Evolutionary conservation across 2,797 vertebrate genomes (phyloP).

Genomic region (Diglossa cyanea): DNA sequence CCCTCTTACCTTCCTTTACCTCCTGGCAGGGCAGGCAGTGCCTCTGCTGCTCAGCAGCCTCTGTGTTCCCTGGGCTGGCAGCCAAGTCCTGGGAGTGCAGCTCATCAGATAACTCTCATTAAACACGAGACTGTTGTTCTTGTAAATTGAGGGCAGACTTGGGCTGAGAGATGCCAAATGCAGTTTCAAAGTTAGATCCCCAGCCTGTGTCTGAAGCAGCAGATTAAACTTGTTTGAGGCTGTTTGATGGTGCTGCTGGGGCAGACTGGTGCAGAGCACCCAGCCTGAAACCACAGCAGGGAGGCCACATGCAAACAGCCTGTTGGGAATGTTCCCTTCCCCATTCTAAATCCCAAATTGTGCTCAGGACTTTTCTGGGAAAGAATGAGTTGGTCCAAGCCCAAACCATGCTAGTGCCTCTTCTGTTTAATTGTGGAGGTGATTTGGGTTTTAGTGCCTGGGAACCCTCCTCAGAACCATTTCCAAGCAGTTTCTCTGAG

Average conservation of each 20-base stretch:
- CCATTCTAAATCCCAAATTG: not conserved
- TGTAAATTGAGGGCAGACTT: slow-evolving; percentile 60
- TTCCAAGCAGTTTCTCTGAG: slow-evolving; percentile 9
- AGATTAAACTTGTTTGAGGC: not conserved
- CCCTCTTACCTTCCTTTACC: not conserved
- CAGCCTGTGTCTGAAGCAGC: not conserved
- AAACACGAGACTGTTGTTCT: slow-evolving; percentile 45
- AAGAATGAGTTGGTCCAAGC: slow-evolving; percentile 23
- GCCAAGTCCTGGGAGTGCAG: not conserved
- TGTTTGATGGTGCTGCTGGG: slow-evolving; percentile 7
- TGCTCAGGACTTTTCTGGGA: slow-evolving; percentile 22
- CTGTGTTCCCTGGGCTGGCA: not conserved
- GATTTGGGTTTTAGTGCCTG: slow-evolving; percentile 20
- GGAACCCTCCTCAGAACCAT: not conserved
- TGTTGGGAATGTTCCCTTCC: not conserved
- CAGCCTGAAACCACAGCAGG: slow-evolving; percentile 3
- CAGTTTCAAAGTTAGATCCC: not conserved
- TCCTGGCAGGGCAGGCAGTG: not conserved
- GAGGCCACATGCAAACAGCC: slow-evolving; percentile 16
- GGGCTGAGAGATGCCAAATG: slow-evolving; percentile 29
- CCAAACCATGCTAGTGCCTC: slow-evolving; percentile 8
- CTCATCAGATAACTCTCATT: slow-evolving; percentile 64
- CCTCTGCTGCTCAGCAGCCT: not conserved
- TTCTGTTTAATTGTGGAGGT: not conserved
- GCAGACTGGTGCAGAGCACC: slow-evolving; percentile 10